These are phyloP conservation scores for Prostheceraeus crozeri DNA, from an alignment of 2,888 invertebrate species.

Conservation along the genomic window DNA sequence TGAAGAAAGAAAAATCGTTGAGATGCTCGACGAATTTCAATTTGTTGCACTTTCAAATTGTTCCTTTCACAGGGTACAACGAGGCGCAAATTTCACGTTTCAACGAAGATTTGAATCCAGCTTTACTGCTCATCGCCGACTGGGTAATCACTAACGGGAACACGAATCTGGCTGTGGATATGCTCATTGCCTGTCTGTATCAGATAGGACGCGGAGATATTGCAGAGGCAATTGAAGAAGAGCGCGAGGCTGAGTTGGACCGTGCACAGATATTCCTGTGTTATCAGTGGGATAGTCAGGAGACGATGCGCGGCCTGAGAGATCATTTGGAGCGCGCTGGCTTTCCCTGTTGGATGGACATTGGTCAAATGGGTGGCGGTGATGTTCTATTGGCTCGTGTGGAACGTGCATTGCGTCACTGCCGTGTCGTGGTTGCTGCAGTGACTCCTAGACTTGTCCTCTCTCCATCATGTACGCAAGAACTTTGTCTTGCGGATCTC, in stretches of 20 bases:
- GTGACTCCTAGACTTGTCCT: constrained; percentile 56
- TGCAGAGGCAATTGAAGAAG: constrained; percentile 47
- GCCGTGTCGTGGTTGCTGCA: constrained; percentile 53
- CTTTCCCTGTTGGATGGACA: constrained; percentile 59
- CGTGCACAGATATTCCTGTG: constrained; percentile 57
- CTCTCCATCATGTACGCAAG: constrained; percentile 56
- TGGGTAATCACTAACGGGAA: constrained; percentile 58
- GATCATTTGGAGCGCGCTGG: constrained; percentile 55
- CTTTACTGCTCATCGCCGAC: constrained; percentile 54
- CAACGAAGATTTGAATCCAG: constrained; percentile 55
- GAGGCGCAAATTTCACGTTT: too few relatives aligned
- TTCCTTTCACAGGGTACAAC: too few relatives aligned
- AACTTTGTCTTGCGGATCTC: constrained; percentile 57
- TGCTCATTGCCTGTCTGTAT: constrained; percentile 54
- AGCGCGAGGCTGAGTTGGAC: constrained; percentile 42
- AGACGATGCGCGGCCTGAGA: constrained; percentile 52
- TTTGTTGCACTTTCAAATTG: too few relatives aligned
- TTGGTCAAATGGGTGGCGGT: constrained; percentile 57
- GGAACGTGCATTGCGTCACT: constrained; percentile 56
- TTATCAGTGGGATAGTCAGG: constrained; percentile 58
- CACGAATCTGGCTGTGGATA: constrained; percentile 56
- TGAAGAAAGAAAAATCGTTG: too few relatives aligned
- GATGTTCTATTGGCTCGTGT: constrained; percentile 56
- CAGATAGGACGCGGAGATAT: constrained; percentile 54
- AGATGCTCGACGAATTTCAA: too few relatives aligned